These are phyloP conservation scores for Latrodectus geometricus DNA, from an alignment of 1,140 invertebrate species.

Conservation along the genomic window DNA sequence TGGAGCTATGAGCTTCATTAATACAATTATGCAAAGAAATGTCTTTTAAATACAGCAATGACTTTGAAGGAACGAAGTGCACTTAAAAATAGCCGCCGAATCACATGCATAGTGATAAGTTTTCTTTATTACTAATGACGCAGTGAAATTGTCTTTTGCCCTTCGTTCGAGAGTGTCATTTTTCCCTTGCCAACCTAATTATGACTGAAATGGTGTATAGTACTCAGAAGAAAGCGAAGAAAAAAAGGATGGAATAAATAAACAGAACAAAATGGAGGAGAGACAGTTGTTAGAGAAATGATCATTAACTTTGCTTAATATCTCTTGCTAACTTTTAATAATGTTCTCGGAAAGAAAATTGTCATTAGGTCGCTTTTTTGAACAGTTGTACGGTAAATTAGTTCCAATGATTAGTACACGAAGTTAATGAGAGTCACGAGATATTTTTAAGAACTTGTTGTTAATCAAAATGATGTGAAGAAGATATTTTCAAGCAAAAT, in stretches of 20 bases:
- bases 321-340: slow-evolving; percentile 32
- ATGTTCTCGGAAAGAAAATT: slow-evolving; percentile 34
- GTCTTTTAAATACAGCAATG: too few relatives aligned
- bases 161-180: slow-evolving; percentile 15
- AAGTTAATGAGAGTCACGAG: slow-evolving; percentile 21
- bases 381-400: slow-evolving; percentile 41
- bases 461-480: slow-evolving; percentile 32
- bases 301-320: slow-evolving; percentile 51
- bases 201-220: background rate
- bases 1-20: too few relatives aligned
- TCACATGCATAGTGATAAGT: too few relatives aligned
- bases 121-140: too few relatives aligned
- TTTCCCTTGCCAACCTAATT: slow-evolving; percentile 20
- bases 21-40: too few relatives aligned
- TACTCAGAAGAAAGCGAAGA: background rate
- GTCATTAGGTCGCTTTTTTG: slow-evolving; percentile 27
- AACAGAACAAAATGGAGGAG: background rate
- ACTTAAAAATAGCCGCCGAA: too few relatives aligned
- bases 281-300: background rate
- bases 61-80: too few relatives aligned
- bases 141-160: too few relatives aligned
- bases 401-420: slow-evolving; percentile 33
- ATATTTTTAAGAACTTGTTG: background rate
- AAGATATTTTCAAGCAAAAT: background rate
- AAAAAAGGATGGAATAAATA: background rate